Conservation (phyloP, 1,140 invertebrate species). For the Palaemon carinicauda region DNA sequence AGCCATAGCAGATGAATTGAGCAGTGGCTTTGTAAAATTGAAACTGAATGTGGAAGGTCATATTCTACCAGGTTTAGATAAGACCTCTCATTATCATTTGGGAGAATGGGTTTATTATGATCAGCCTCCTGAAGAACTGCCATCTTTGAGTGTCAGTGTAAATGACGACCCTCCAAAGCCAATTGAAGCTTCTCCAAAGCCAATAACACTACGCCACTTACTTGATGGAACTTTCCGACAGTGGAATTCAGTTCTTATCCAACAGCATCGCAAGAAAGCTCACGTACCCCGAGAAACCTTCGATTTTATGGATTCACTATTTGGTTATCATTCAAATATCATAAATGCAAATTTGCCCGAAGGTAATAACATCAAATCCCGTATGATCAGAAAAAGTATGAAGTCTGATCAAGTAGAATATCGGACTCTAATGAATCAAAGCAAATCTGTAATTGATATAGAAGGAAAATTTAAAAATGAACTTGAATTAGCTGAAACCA, state of each 20-base stretch:
- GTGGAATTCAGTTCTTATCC: slow-evolving; percentile 56
- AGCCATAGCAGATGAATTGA: slow-evolving; percentile 27
- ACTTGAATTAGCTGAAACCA: slow-evolving; percentile 48
- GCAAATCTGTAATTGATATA: slow-evolving; percentile 42
- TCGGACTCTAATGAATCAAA: slow-evolving; percentile 50
- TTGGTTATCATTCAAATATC: slow-evolving; percentile 16
- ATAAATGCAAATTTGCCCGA: background rate
- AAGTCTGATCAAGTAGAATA: slow-evolving; percentile 25
- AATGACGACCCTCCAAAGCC: background rate
- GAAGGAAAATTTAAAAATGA: slow-evolving; percentile 49
- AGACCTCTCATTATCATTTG: slow-evolving; percentile 5
- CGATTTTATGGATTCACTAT: slow-evolving; percentile 52
- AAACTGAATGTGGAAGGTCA: slow-evolving; percentile 25
- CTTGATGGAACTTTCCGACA: slow-evolving; percentile 41
- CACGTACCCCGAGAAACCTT: slow-evolving; percentile 36
- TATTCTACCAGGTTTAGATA: slow-evolving; percentile 33
- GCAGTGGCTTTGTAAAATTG: slow-evolving; percentile 13
- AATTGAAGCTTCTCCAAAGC: background rate
- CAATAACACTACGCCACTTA: background rate
- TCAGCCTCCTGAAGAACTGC: slow-evolving; percentile 33
- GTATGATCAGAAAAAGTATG: slow-evolving; percentile 27
- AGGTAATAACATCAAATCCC: background rate
- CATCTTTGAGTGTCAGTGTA: slow-evolving; percentile 17
- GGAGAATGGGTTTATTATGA: slow-evolving; percentile 47
- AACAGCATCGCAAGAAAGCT: slow-evolving; percentile 45